phyloP scores from a whole-genome alignment of 2,888 invertebrate species.

The Leptodirus hochenwartii region DNA sequence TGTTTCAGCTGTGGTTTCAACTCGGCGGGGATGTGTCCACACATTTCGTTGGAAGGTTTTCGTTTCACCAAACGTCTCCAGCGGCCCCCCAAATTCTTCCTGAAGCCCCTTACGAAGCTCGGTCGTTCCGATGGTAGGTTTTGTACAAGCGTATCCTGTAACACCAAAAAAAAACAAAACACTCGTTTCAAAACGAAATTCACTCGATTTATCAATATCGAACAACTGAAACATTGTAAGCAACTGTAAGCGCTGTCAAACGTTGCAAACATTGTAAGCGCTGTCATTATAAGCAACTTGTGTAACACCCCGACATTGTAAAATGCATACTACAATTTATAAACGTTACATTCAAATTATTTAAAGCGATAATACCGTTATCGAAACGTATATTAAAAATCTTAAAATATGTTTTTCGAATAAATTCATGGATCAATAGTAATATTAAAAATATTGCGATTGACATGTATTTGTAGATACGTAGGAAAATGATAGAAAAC shows the following conservation, averaged over 20 bases:
- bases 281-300: no score
- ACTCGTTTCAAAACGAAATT: conserved; percentile 4
- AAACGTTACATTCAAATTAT: no score
- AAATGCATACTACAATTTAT: not conserved
- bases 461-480: no score
- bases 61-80: conserved; percentile 72
- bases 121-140: conserved; percentile 44
- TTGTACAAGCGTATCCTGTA: conserved; percentile 65
- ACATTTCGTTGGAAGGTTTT: conserved; percentile 63
- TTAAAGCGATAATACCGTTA: no score
- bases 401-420: no score
- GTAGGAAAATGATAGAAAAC: no score
- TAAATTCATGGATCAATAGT: no score
- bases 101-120: conserved; percentile 62
- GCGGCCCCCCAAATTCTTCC: conserved; percentile 70
- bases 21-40: conserved; percentile 75
- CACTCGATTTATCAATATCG: not conserved
- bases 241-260: conserved; percentile 1
- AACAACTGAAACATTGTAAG: not conserved
- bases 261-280: no score
- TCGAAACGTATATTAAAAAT: no score
- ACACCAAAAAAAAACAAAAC: conserved; percentile 24
- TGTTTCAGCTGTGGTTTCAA: conserved; percentile 74
- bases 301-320: no score
- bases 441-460: no score